Evolutionary conservation across 2,888 invertebrate genomes (phyloP).

Genomic region (Amblyjoppa fuscipennis): DNA sequence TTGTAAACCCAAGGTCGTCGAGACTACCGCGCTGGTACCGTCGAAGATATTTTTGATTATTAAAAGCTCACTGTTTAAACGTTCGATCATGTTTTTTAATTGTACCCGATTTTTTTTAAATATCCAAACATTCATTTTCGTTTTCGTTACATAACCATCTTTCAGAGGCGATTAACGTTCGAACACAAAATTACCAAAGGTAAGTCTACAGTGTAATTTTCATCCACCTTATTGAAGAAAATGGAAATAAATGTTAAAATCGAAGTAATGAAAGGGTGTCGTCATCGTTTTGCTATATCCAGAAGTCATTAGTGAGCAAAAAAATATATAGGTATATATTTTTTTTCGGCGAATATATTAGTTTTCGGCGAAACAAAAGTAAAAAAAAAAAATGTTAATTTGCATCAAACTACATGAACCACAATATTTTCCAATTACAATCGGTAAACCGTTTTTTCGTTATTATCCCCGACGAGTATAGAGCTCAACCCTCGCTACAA

Average conservation of each 20-base stretch:
- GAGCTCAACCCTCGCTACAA: too few relatives aligned
- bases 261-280: neutral
- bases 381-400: neutral
- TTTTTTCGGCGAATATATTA: too few relatives aligned
- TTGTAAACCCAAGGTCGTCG: constrained; percentile 62
- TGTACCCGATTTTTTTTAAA: neutral
- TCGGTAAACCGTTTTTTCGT: neutral
- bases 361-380: neutral
- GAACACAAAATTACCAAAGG: neutral
- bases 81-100: constrained; percentile 71
- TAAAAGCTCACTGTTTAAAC: constrained; percentile 84
- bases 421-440: neutral
- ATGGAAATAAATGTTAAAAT: neutral
- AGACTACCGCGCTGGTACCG: constrained; percentile 71
- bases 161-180: too few relatives aligned
- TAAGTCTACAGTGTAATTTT: neutral
- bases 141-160: neutral
- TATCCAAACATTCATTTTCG: neutral
- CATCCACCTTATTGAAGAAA: neutral
- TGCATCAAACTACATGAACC: neutral
- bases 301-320: neutral
- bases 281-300: neutral
- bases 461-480: neutral
- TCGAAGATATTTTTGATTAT: constrained; percentile 84
- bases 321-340: too few relatives aligned